These are phyloP conservation scores for Hemistola chrysoprasaria DNA, from an alignment of 2,888 invertebrate genomes.

Conservation along the genomic window DNA sequence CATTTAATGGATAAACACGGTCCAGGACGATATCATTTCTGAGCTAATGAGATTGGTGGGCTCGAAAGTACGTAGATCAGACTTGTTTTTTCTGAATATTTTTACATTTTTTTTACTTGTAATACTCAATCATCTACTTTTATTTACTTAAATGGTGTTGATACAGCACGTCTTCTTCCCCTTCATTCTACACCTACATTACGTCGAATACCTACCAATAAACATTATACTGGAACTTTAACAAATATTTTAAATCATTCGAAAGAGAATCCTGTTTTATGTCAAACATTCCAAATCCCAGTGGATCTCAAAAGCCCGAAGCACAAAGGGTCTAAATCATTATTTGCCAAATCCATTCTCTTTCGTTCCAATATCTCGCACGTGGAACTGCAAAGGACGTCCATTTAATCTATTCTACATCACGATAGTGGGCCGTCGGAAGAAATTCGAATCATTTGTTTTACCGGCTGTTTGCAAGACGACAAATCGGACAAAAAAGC, in stretches of 20 bases:
- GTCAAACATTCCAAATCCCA: too few relatives aligned
- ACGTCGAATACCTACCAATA: too few relatives aligned
- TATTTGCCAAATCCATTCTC: constrained; percentile 16
- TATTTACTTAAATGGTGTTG: too few relatives aligned
- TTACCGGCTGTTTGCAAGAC: constrained; percentile 36
- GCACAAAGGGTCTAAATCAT: constrained; percentile 10
- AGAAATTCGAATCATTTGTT: constrained; percentile 44
- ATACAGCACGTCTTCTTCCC: too few relatives aligned
- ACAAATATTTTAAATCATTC: too few relatives aligned
- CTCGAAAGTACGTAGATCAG: too few relatives aligned
- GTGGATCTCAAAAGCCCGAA: constrained; percentile 4
- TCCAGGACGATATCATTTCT: constrained; percentile 33
- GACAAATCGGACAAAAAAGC: constrained; percentile 46
- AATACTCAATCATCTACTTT: too few relatives aligned
- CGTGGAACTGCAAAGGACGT: constrained; percentile 19
- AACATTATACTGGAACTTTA: too few relatives aligned
- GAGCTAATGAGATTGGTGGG: constrained; percentile 2
- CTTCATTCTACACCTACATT: too few relatives aligned
- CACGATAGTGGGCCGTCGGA: constrained; percentile 15
- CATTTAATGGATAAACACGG: constrained; percentile 44
- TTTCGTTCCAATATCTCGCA: constrained; percentile 1
- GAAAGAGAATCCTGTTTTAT: background rate
- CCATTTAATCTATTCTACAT: constrained; percentile 23
- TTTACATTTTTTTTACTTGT: too few relatives aligned
- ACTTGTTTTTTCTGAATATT: too few relatives aligned